These are phyloP conservation scores for Myotis yumanensis DNA, from an alignment of 2,113 vertebrate species.

Conservation along the genomic window DNA sequence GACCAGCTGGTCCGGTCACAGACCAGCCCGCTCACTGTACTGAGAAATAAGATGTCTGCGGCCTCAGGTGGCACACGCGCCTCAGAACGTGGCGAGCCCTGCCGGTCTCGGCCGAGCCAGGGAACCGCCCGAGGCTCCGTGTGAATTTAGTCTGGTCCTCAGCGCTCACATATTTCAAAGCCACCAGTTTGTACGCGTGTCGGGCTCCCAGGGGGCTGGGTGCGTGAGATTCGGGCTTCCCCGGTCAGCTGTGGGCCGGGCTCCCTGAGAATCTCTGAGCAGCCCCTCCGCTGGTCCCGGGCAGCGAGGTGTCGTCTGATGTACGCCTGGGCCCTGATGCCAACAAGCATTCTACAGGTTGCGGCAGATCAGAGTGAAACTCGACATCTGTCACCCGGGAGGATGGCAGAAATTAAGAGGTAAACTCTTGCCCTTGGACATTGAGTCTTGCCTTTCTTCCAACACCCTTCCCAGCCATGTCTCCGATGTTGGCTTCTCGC, in stretches of 20 bases:
- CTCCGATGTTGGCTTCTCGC: background rate
- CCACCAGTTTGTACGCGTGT: background rate
- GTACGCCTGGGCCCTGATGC: background rate
- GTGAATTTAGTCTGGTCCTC: background rate
- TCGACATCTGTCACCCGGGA: background rate
- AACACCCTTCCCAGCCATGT: background rate
- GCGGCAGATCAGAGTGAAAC: background rate
- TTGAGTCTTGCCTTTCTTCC: background rate
- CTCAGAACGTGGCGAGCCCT: background rate
- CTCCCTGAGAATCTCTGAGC: background rate
- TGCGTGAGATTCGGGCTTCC: background rate
- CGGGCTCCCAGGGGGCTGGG: background rate
- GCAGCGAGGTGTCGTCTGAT: background rate
- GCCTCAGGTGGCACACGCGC: slow-evolving; percentile 67
- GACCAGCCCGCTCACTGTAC: background rate
- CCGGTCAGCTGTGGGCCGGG: background rate
- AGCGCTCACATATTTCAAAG: background rate
- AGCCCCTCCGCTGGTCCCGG: background rate
- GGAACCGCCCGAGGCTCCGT: background rate
- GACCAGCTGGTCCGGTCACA: background rate
- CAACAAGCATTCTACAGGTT: background rate
- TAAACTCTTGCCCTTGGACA: background rate
- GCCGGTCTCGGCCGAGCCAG: background rate
- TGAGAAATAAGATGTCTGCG: slow-evolving; percentile 52
- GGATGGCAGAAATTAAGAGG: background rate